Evolutionary conservation across 2,113 vertebrate species (phyloP).

Genomic region (Irena cyanogastra): DNA sequence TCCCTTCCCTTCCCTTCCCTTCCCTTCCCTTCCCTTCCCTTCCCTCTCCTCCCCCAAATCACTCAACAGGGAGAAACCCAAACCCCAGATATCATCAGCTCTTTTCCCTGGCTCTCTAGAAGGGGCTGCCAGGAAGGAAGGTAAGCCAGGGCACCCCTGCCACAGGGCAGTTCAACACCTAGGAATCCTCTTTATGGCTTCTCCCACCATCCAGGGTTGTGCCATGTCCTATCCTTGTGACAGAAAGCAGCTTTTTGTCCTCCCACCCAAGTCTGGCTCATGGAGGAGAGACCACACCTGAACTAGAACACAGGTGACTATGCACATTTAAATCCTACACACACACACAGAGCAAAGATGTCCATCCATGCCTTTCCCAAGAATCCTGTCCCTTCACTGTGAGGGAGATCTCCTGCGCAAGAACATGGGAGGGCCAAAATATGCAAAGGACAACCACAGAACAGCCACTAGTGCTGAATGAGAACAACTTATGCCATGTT

Average conservation of each 20-base stretch:
- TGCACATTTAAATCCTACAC: background rate
- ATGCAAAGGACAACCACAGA: accelerated
- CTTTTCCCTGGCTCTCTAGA: background rate
- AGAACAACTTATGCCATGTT: background rate
- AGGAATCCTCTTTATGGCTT: background rate
- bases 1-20: background rate
- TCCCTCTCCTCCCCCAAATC: background rate
- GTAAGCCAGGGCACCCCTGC: background rate
- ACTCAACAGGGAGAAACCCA: background rate
- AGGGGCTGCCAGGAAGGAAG: background rate
- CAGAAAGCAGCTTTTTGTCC: background rate
- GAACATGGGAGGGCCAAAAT: accelerated
- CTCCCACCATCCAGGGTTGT: accelerated
- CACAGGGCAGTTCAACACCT: background rate
- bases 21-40: background rate
- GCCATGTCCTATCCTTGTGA: background rate
- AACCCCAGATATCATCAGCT: background rate
- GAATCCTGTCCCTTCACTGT: accelerated
- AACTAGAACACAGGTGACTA: background rate
- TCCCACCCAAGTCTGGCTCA: accelerated
- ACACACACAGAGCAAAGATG: background rate
- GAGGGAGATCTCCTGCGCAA: accelerated
- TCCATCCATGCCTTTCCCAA: accelerated
- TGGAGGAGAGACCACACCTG: accelerated
- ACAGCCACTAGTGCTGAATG: too few species aligned